Base-by-base conservation (phyloP, 2,113 vertebrate genomes). In the Ovis canadensis region DNA sequence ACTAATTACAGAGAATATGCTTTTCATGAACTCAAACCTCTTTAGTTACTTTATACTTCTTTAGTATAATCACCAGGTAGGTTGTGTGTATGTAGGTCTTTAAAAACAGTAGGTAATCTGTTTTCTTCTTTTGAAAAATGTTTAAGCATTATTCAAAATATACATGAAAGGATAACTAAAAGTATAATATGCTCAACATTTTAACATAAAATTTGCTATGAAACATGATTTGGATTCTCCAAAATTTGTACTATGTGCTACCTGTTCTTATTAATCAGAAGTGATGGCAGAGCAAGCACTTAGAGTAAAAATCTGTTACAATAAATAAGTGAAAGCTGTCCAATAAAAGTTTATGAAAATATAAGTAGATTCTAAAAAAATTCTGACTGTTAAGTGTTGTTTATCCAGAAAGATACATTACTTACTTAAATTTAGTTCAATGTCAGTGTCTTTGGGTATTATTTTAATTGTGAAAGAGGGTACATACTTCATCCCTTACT, bases 191-290 rank as follows among this genome's bases (percentile, higher is more conserved):
- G 88, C 45, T 96, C 16, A 89, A n/a, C 89, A 85, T 43, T 81
- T 64, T 96, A 45, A 54, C 9, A 19, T 93, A 92, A 52, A 78
- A 25, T 93, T 97, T 94, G 88, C 50, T 96, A 78, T 97, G 97
- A 97, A 94, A 96, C 97, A 80, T 85, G 97, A 88, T 55, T 98
- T 98, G 94, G 33, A 77, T 97, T 98, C 71, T 98, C 94, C 80
- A 74, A 93, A 93, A 80, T 97, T 89, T 87, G 27, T 95, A 50
- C 95, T 21, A 25, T 81, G 19, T 95, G 7, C 33, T 95, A 45
- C 89, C 48, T 90, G 55, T 78, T 96, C 31, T 93, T 96, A 85
- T 43, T 97, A 88, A 93, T 96, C 86, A 92, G 64, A 59, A 94
- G 4, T 48, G 6, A 81, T 84, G n/a, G 25, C 29, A 93, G 45